These are phyloP conservation scores for Fopius arisanus DNA, from an alignment of 1,140 invertebrate species.

Conservation along the genomic window DNA sequence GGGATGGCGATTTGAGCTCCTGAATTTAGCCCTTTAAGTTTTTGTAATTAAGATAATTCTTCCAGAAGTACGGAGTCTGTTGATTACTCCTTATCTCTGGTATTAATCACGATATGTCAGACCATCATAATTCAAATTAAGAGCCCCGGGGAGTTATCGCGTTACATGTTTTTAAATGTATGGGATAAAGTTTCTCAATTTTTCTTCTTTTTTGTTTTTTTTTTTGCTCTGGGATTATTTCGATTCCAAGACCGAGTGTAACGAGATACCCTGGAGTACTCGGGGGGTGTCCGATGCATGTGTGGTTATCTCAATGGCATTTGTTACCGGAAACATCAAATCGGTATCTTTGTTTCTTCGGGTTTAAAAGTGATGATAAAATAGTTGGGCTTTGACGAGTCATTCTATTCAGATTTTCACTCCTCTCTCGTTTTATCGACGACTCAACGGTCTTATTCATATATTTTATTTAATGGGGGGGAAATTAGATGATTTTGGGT, in stretches of 20 bases:
- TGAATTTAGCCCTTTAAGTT: no score
- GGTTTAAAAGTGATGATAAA: conserved; percentile 33
- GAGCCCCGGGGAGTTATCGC: not conserved
- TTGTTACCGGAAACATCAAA: conserved; percentile 53
- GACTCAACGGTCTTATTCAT: not conserved
- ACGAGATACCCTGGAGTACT: not conserved
- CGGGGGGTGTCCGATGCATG: conserved; percentile 21
- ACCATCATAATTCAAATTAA: not conserved
- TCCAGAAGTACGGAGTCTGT: no score
- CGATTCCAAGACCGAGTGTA: not conserved
- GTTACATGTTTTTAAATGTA: not conserved
- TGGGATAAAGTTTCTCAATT: not conserved
- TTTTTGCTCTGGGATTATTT: not conserved
- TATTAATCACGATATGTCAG: not conserved
- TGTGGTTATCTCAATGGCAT: conserved; percentile 49
- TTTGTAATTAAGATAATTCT: no score
- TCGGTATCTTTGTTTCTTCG: conserved; percentile 51
- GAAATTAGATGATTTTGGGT: not conserved
- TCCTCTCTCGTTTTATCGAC: conserved; percentile 9
- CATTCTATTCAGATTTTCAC: conserved; percentile 14
- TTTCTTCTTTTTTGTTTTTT: not conserved
- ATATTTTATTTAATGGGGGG: not conserved
- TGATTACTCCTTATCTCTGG: not conserved
- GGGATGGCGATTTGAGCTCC: no score
- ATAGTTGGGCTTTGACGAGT: conserved; percentile 19